phyloP scores from a whole-genome alignment of 23 tunicate genomes.

The Diplosoma virens region DNA sequence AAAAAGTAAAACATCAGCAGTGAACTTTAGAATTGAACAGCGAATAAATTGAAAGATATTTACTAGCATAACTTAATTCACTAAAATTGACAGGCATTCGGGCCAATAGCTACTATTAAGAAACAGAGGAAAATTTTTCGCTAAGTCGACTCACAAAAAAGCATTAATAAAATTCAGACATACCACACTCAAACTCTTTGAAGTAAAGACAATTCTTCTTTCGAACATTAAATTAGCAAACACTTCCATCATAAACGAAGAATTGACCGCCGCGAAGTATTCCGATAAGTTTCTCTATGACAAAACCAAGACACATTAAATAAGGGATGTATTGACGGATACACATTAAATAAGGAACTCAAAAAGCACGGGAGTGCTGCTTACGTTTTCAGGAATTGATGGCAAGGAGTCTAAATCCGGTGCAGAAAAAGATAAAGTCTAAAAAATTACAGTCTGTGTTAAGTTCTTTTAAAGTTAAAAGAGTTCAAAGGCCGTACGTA shows the following conservation, averaged over 20 bases:
- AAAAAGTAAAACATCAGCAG: too few species aligned
- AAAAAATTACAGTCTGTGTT: too few species aligned
- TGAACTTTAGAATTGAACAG: too few species aligned
- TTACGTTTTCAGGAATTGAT: slow-evolving; percentile 82
- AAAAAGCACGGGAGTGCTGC: not conserved
- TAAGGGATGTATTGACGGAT: not conserved
- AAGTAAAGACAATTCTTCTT: slow-evolving; percentile 71
- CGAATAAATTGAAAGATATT: too few species aligned
- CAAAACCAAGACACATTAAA: not conserved
- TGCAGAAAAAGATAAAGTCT: slow-evolving; percentile 48
- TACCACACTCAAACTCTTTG: slow-evolving; percentile 55
- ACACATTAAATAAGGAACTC: not conserved
- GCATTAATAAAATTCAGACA: too few species aligned
- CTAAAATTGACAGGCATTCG: too few species aligned
- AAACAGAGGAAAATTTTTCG: too few species aligned
- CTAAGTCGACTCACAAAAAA: too few species aligned
- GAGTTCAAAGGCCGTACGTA: too few species aligned
- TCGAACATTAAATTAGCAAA: slow-evolving; percentile 77
- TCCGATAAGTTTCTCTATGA: slow-evolving; percentile 66
- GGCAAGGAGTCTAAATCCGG: slow-evolving; percentile 58
- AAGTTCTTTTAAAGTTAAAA: too few species aligned
- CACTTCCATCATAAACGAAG: slow-evolving; percentile 63
- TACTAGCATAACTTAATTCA: too few species aligned
- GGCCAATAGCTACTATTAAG: too few species aligned
- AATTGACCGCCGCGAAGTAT: slow-evolving; percentile 46